A percentile compares a stretch with the other conserved stretches of the same genome.
phyloP scores from a whole-genome alignment of 2,797 vertebrate genomes.

The Pangasius mekongensis region DNA sequence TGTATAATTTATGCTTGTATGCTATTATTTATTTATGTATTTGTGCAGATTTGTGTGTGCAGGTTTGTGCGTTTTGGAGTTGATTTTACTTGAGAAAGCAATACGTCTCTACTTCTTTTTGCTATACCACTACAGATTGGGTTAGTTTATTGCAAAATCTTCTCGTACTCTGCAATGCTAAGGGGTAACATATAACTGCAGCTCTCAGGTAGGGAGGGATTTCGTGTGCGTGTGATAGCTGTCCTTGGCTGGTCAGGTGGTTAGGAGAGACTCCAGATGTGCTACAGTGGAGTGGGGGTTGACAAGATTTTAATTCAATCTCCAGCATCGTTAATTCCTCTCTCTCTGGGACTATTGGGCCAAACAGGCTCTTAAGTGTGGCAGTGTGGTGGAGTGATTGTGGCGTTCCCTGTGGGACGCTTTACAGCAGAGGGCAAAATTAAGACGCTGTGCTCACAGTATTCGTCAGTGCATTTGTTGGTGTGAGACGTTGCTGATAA shows the following conservation, averaged over 20 bases:
- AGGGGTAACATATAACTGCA: background rate
- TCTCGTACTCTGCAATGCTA: background rate
- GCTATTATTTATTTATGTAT: background rate
- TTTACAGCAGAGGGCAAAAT: conserved; percentile 51
- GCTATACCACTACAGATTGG: background rate
- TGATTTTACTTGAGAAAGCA: background rate
- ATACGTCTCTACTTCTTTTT: background rate
- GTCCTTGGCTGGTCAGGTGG: conserved; percentile 54
- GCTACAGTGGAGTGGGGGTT: conserved; percentile 35
- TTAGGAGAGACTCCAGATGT: conserved; percentile 56
- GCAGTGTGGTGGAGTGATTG: conserved; percentile 31
- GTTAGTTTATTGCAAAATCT: background rate
- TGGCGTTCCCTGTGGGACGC: conserved; percentile 50
- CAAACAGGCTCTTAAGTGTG: conserved; percentile 46
- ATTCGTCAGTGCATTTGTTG: conserved; percentile 1
- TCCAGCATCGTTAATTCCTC: conserved; percentile 53
- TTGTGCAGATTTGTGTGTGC: background rate
- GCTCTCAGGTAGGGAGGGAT: conserved; percentile 5
- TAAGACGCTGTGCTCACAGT: conserved; percentile 46
- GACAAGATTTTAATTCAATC: conserved; percentile 56
- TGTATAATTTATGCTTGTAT: background rate
- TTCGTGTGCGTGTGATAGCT: conserved; percentile 12
- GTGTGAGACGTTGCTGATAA: background rate
- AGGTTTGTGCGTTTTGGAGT: background rate
- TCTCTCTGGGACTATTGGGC: conserved; percentile 55